Evolutionary conservation across 1,140 invertebrate genomes (phyloP), one percentile per base, ranked within the genome.

Genomic region (Drosophila oshimai): DNA sequence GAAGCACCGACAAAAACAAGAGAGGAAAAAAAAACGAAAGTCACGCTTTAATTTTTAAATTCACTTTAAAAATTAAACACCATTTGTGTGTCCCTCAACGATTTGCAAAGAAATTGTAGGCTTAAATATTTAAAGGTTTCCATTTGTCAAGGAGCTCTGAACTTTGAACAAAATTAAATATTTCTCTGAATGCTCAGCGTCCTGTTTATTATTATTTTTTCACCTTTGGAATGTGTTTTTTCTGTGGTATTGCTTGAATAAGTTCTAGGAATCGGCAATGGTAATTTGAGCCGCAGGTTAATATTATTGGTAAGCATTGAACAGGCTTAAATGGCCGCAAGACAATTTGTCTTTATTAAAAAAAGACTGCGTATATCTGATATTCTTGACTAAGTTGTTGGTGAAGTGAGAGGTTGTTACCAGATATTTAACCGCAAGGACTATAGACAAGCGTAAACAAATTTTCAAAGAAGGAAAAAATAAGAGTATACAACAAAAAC

Each of bases 31-130:
- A 45, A 61, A 26, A 17, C 37, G 46, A 42, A 45, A 36, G 7
- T 28, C 12, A 68, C 36, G 71, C 71, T 80, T 86, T 76, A 73
- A 87, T 86, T 87, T 86, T 86, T 86, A 80, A 86, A 86, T 87
- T 86, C 75, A 87, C 81, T 87, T 80, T 60, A 76, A 84, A 87
- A 87, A 80, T 76, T 84, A 73, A 55, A 86, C 65, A 61, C 64
- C 49, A 51, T 71, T 62, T 26, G 22, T 6, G 33, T 26, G 18
- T 15, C 22, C 20, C 20, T 2, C 13, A n/a, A 34, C 3, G 17
- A 22, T 34, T 54, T 31, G 20, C 34, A 28, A 13, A 9, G 26
- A 20, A 37, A 53, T 61, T 73, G 39, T 41, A 26, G 20, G 28
- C 51, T 71, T 51, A 67, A 86, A 86, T 86, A 86, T 84, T 84